Evolutionary conservation across 2,888 invertebrate genomes (phyloP).

Genomic region (Pachymerium ferrugineum): DNA sequence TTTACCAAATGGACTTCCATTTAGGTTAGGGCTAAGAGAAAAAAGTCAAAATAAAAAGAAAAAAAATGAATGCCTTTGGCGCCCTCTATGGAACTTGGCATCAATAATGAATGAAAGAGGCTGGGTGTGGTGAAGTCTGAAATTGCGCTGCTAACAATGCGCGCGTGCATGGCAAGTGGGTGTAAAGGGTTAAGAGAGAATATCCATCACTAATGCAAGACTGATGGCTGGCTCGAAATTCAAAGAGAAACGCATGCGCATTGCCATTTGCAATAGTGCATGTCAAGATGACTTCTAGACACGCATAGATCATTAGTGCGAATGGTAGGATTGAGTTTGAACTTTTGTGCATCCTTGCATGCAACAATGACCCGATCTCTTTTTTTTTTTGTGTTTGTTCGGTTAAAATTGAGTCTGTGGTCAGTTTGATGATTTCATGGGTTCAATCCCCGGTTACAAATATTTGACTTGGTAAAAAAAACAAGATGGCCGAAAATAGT

Average conservation of each 20-base stretch:
- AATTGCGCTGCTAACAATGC: conserved; percentile 17
- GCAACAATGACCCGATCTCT: neutral
- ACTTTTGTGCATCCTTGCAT: neutral
- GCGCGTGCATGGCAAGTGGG: conserved; percentile 22
- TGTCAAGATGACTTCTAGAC: neutral
- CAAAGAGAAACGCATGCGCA: conserved; percentile 16
- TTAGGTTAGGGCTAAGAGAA: conserved; percentile 1
- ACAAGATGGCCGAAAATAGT: conserved; percentile 19
- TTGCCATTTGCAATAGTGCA: conserved; percentile 21
- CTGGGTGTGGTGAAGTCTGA: conserved; percentile 27
- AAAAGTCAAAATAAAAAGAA: no score
- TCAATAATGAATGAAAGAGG: conserved; percentile 22
- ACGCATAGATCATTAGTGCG: conserved; percentile 6
- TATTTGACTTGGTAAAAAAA: conserved; percentile 24
- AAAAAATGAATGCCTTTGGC: conserved; percentile 6
- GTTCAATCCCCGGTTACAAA: conserved; percentile 5
- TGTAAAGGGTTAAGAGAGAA: conserved; percentile 24
- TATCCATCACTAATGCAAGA: conserved; percentile 21
- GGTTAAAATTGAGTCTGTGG: conserved; percentile 7
- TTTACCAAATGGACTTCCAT: conserved; percentile 2
- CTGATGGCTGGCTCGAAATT: conserved; percentile 14
- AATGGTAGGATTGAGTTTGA: neutral
- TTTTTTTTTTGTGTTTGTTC: conserved; percentile 5
- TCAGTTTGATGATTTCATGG: neutral
- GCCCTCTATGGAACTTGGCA: neutral